phyloP scores from a whole-genome alignment of 1,140 invertebrate species.

The Zaprionus africanus region DNA sequence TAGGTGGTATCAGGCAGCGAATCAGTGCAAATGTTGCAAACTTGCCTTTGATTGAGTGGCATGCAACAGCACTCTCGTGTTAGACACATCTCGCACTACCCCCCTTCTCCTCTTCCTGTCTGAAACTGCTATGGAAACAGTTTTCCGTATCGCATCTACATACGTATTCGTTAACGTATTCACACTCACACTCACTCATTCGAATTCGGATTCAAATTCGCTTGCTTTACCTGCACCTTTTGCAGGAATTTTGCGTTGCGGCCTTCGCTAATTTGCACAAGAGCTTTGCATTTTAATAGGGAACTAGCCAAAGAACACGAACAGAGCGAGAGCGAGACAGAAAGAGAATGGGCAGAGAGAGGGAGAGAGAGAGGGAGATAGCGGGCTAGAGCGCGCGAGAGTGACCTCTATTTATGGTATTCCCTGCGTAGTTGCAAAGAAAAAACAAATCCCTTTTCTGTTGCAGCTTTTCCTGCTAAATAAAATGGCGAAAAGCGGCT shows the following conservation, averaged over 20 bases:
- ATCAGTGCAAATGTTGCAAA: conserved; percentile 30
- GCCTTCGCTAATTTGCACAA: conserved; percentile 57
- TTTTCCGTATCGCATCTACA: conserved; percentile 24
- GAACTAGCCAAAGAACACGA: conserved; percentile 6
- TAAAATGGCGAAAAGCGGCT: conserved; percentile 17
- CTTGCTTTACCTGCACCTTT: conserved; percentile 3
- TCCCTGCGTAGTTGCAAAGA: conserved; percentile 15
- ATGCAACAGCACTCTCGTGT: conserved; percentile 43
- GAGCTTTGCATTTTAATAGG: conserved; percentile 61
- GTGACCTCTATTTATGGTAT: conserved; percentile 15
- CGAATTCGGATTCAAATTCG: conserved; percentile 1
- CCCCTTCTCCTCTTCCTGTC: background rate
- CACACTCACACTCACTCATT: conserved; percentile 1
- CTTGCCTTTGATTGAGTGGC: conserved; percentile 45
- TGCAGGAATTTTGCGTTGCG: background rate
- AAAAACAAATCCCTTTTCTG: conserved; percentile 27
- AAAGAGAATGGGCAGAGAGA: background rate
- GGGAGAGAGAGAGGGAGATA: background rate
- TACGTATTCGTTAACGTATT: conserved; percentile 12
- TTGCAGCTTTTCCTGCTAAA: conserved; percentile 29
- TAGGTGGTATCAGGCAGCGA: background rate
- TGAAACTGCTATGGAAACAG: background rate
- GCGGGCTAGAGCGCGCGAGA: background rate
- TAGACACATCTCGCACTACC: background rate
- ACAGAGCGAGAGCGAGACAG: background rate